Percentiles rank a stretch among this genome's conserved stretches.
These are phyloP conservation scores for Grantiella picta DNA, from an alignment of 2,113 vertebrate genomes.

Conservation along the genomic window DNA sequence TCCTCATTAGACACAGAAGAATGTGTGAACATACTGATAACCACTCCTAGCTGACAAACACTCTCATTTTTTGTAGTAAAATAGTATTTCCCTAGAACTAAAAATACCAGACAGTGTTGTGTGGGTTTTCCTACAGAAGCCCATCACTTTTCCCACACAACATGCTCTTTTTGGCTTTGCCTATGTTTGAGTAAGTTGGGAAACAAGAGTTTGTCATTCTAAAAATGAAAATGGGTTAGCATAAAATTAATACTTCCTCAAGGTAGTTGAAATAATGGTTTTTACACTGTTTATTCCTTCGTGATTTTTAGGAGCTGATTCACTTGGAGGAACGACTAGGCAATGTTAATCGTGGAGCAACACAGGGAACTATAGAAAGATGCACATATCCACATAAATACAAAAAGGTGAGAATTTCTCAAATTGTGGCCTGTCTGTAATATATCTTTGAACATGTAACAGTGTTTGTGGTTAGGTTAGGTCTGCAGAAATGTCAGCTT, in stretches of 20 bases:
- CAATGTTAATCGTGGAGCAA: conserved; percentile 97
- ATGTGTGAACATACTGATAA: background rate
- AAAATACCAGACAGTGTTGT: background rate
- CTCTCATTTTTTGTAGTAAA: background rate
- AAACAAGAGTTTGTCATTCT: background rate
- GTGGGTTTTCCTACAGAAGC: background rate
- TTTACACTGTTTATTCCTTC: conserved; percentile 39
- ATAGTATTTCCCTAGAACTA: background rate
- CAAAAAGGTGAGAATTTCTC: conserved; percentile 88
- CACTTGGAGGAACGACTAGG: conserved; percentile 97
- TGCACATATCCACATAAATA: conserved; percentile 99
- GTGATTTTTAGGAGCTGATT: conserved; percentile 88
- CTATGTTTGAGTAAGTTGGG: background rate
- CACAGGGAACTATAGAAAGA: conserved; percentile 99
- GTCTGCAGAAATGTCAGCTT: background rate
- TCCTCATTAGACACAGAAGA: background rate
- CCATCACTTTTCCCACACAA: background rate
- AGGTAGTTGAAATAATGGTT: background rate
- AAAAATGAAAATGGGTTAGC: background rate
- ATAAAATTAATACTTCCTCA: background rate
- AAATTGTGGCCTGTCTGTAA: background rate
- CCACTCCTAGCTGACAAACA: background rate
- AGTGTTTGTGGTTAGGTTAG: background rate
- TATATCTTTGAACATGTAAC: background rate
- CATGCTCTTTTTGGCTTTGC: background rate